These are phyloP conservation scores for Onychostruthus taczanowskii DNA, from an alignment of 2,113 vertebrate species.

Conservation along the genomic window DNA sequence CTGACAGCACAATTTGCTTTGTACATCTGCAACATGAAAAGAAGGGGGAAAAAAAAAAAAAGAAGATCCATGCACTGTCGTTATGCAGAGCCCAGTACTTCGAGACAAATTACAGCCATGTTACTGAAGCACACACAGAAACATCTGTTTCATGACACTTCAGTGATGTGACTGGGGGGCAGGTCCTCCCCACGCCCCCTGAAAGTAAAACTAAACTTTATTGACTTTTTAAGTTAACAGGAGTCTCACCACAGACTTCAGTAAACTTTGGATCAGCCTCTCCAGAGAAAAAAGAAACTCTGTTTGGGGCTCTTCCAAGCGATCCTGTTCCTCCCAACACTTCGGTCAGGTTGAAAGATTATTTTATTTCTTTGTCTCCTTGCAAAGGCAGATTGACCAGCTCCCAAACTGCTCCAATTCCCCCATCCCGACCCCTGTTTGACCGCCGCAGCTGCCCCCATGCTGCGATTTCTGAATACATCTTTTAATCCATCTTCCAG, in stretches of 20 bases:
- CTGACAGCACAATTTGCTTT: background rate
- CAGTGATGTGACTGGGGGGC: background rate
- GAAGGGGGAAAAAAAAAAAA: rapidly evolving
- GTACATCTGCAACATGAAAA: background rate
- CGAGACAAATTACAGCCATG: background rate
- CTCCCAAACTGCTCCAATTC: background rate
- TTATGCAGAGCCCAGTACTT: background rate
- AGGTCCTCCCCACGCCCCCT: background rate
- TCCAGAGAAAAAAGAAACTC: background rate
- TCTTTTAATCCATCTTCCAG: background rate
- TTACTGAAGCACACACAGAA: background rate
- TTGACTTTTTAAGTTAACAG: background rate
- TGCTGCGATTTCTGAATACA: slow-evolving; percentile 23
- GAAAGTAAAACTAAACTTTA: background rate
- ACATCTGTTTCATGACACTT: background rate
- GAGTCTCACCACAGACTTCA: background rate
- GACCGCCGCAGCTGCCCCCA: slow-evolving; percentile 3
- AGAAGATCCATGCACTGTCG: background rate
- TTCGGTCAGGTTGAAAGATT: background rate
- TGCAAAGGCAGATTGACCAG: background rate
- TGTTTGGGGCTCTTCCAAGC: background rate
- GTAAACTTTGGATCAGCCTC: background rate
- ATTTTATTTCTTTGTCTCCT: background rate
- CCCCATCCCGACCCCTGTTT: background rate
- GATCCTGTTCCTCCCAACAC: background rate